Evolutionary conservation across 2,797 vertebrate species (phyloP).

Genomic region (Hapalemur alaotrensis): DNA sequence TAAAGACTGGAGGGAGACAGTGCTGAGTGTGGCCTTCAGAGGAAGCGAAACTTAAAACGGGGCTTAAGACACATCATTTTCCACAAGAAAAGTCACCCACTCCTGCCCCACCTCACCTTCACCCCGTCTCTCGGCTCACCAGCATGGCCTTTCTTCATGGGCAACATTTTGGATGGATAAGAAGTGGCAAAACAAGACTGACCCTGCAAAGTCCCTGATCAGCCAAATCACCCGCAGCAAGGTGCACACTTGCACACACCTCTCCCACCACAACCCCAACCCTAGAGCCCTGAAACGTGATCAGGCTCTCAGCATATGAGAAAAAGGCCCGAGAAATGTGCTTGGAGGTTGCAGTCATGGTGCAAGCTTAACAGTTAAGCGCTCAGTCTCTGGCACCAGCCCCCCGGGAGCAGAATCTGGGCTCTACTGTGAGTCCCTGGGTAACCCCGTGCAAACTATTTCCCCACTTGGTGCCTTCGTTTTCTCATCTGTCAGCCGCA

Average conservation of each 20-base stretch:
- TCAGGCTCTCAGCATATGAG: not conserved
- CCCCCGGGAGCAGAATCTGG: not conserved
- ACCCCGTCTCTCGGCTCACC: not conserved
- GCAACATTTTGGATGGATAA: not conserved
- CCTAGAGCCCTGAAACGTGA: not conserved
- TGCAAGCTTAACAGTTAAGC: rapidly evolving
- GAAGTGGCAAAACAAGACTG: not conserved
- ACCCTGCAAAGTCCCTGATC: not conserved
- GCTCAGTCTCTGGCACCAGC: not conserved
- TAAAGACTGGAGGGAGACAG: slow-evolving; percentile 47
- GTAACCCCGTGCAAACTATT: not conserved
- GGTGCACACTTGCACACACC: not conserved
- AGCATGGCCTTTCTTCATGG: not conserved
- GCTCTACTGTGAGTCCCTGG: not conserved
- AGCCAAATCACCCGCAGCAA: not conserved
- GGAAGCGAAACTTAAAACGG: slow-evolving; percentile 63
- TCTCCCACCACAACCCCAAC: not conserved
- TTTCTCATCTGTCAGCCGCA: not conserved
- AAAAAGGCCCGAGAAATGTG: not conserved
- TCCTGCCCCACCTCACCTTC: slow-evolving; percentile 6
- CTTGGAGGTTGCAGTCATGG: not conserved
- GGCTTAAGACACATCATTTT: slow-evolving; percentile 53
- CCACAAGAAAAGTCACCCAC: slow-evolving; percentile 44
- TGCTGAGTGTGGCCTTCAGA: slow-evolving; percentile 43
- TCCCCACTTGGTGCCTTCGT: not conserved